phyloP scores from a whole-genome alignment of 1,140 invertebrate species.

The Macrocentrus cingulum region DNA sequence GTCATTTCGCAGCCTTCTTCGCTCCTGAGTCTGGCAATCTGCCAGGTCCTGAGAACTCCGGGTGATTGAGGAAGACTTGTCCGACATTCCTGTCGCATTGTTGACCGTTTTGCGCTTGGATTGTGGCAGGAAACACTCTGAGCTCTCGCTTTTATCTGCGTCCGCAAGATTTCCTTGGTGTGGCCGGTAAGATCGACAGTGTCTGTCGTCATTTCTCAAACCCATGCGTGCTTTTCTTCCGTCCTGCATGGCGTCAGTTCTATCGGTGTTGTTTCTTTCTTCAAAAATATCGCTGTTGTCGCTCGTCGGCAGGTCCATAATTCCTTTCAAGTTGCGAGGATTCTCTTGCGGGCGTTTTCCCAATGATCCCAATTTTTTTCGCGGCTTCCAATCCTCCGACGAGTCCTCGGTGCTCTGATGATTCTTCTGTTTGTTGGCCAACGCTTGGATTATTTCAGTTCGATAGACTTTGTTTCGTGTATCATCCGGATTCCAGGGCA shows the following conservation, averaged over 20 bases:
- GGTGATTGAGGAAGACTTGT: neutral
- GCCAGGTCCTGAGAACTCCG: neutral
- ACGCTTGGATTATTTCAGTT: constrained; percentile 47
- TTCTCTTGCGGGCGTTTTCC: constrained; percentile 29
- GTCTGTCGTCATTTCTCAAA: constrained; percentile 46
- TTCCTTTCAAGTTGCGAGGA: constrained; percentile 33
- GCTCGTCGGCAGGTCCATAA: constrained; percentile 41
- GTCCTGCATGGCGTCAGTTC: constrained; percentile 44
- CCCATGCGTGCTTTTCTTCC: constrained; percentile 53
- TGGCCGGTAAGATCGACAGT: constrained; percentile 23
- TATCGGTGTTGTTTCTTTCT: constrained; percentile 47
- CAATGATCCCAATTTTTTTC: constrained; percentile 29
- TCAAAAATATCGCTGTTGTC: constrained; percentile 47
- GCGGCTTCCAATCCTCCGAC: constrained; percentile 46
- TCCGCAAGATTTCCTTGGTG: constrained; percentile 25
- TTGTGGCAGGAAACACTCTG: constrained; percentile 53
- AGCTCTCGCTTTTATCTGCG: constrained; percentile 51
- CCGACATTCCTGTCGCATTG: neutral
- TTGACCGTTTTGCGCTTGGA: constrained; percentile 4
- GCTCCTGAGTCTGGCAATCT: neutral
- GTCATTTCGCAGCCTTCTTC: neutral
- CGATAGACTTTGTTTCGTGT: constrained; percentile 50
- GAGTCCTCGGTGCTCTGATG: constrained; percentile 49
- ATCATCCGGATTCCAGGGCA: constrained; percentile 54
- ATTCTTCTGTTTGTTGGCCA: constrained; percentile 43